phyloP scores from a whole-genome alignment of 2,797 vertebrate species.

The Sternarchorhynchus goeldii region DNA sequence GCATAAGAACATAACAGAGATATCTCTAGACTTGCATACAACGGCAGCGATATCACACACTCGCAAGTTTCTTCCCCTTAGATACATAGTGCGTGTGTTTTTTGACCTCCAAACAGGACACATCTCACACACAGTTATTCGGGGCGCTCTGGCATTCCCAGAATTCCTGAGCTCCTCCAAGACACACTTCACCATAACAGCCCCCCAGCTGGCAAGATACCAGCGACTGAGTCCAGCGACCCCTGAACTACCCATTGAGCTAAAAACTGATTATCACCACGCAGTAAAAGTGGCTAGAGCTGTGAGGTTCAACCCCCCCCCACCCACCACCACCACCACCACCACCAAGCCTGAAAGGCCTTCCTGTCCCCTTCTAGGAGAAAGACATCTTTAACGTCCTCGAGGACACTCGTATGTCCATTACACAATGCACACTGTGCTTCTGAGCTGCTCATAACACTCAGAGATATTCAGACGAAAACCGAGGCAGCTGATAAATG shows the following conservation, averaged over 20 bases:
- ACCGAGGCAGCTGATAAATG: neutral
- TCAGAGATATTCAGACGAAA: neutral
- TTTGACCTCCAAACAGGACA: too few species aligned
- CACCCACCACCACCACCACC: neutral
- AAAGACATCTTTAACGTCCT: neutral
- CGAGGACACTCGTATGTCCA: neutral
- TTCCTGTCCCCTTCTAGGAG: too few species aligned
- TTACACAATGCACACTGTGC: neutral
- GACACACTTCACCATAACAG: neutral
- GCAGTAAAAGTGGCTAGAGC: neutral
- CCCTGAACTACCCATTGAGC: conserved; percentile 9
- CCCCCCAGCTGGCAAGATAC: neutral
- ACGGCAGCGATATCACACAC: neutral
- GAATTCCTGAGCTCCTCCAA: neutral
- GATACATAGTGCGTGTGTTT: too few species aligned
- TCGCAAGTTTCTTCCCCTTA: too few species aligned
- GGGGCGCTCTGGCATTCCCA: too few species aligned
- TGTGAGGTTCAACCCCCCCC: neutral
- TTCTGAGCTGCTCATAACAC: neutral
- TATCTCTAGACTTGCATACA: neutral
- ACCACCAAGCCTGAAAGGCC: neutral
- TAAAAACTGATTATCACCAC: neutral
- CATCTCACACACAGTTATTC: too few species aligned
- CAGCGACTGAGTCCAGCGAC: neutral
- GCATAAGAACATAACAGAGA: neutral